Evolutionary conservation across 2,113 vertebrate species (phyloP).

Genomic region (Plecturocebus donacophilus): DNA sequence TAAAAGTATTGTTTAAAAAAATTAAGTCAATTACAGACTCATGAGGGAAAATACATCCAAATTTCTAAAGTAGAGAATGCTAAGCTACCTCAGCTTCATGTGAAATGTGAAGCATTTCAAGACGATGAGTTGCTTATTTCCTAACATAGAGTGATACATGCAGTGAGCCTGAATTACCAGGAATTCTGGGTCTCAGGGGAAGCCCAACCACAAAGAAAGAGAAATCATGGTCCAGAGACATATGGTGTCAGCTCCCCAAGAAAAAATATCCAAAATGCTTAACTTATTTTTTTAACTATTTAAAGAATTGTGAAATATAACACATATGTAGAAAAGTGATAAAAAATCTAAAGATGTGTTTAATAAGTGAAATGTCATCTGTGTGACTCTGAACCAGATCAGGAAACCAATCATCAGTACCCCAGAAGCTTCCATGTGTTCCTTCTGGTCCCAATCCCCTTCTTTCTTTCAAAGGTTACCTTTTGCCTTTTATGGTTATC

Average conservation of each 20-base stretch:
- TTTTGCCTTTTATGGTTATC: background rate
- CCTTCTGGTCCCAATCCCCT: background rate
- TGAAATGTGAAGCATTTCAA: background rate
- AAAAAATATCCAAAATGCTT: background rate
- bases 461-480: background rate
- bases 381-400: background rate
- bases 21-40: conserved; percentile 31
- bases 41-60: conserved; percentile 56
- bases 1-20: conserved; percentile 32
- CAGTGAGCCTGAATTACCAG: background rate
- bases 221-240: background rate
- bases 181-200: background rate
- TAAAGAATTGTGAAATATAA: conserved; percentile 44
- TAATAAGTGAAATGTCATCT: background rate
- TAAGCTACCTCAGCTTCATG: background rate
- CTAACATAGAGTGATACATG: background rate
- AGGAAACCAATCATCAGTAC: background rate
- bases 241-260: background rate
- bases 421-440: background rate
- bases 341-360: background rate
- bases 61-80: conserved; percentile 49
- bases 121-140: background rate
- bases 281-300: background rate
- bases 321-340: background rate
- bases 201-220: background rate